A percentile compares a stretch with the other conserved stretches of the same genome.
Conservation (phyloP, 2,797 vertebrate genomes). For the Otus scops region DNA sequence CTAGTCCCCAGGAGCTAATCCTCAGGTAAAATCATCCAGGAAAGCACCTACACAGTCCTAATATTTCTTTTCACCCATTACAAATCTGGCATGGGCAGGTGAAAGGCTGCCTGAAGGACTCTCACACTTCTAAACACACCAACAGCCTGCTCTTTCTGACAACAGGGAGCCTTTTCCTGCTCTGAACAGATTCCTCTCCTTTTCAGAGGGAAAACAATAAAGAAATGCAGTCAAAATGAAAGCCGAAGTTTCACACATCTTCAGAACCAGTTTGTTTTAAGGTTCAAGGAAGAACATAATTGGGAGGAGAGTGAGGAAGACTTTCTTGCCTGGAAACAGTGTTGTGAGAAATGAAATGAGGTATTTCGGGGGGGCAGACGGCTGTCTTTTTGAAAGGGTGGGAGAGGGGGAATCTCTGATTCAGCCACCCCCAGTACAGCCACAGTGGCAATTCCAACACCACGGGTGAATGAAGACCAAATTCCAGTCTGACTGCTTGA, state of each 20-base stretch:
- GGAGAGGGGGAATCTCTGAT: not conserved
- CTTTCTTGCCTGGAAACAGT: not conserved
- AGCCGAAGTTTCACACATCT: not conserved
- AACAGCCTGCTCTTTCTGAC: not conserved
- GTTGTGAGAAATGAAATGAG: not conserved
- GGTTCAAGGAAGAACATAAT: not conserved
- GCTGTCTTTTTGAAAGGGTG: not conserved
- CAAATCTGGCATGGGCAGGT: not conserved
- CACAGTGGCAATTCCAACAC: not conserved
- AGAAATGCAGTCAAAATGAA: not conserved
- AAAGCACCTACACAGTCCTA: not conserved
- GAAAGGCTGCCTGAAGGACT: not conserved
- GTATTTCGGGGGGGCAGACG: rapidly evolving
- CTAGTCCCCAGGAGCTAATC: not conserved
- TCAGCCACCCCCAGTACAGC: not conserved
- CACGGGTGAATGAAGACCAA: not conserved
- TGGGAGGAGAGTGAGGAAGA: not conserved
- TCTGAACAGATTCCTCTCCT: not conserved
- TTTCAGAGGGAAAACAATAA: not conserved
- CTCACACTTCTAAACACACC: rapidly evolving
- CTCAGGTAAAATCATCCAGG: not conserved
- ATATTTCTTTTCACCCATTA: not conserved
- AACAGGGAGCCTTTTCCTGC: not conserved
- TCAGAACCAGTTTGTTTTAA: not conserved
- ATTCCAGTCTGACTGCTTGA: not conserved